Conservation (phyloP, 2,888 invertebrate genomes). For the Drosophila emarginata region DNA sequence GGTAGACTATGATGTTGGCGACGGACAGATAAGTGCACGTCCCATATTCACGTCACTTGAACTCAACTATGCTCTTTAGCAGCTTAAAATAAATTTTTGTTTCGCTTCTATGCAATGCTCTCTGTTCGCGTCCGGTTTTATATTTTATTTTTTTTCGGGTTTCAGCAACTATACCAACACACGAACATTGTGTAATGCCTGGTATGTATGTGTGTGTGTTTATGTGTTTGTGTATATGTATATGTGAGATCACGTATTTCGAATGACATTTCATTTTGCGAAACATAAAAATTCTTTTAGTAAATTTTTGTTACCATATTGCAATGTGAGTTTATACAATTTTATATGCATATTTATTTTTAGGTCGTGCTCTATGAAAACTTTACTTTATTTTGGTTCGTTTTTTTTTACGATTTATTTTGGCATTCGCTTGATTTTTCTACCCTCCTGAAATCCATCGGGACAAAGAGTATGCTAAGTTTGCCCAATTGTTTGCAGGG, state of each 20-base stretch:
- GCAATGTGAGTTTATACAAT: conserved; percentile 34
- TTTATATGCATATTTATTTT: conserved; percentile 40
- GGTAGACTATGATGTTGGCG: background rate
- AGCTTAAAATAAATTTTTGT: conserved; percentile 69
- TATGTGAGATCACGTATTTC: conserved; percentile 56
- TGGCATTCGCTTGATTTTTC: conserved; percentile 14
- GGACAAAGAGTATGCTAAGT: background rate
- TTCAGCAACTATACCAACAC: conserved; percentile 29
- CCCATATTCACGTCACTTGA: conserved; percentile 57
- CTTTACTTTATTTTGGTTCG: conserved; percentile 4
- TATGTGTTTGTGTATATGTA: conserved; percentile 1
- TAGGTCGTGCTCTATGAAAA: conserved; percentile 21
- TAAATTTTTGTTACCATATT: conserved; percentile 49
- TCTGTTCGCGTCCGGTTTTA: conserved; percentile 38
- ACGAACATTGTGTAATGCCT: conserved; percentile 26
- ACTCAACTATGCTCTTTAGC: conserved; percentile 70
- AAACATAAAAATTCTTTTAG: conserved; percentile 59
- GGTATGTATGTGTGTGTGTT: conserved; percentile 15
- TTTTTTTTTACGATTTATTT: conserved; percentile 46
- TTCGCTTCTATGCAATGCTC: conserved; percentile 56
- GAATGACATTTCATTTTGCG: conserved; percentile 67
- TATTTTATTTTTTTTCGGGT: conserved; percentile 32
- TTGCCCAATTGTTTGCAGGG: background rate
- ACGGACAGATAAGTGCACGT: conserved; percentile 61
- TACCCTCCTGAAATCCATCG: background rate